Evolutionary conservation across 2,797 vertebrate species (phyloP), one percentile per base, ranked within the genome.

Genomic region (Acipenser transmontanus): DNA sequence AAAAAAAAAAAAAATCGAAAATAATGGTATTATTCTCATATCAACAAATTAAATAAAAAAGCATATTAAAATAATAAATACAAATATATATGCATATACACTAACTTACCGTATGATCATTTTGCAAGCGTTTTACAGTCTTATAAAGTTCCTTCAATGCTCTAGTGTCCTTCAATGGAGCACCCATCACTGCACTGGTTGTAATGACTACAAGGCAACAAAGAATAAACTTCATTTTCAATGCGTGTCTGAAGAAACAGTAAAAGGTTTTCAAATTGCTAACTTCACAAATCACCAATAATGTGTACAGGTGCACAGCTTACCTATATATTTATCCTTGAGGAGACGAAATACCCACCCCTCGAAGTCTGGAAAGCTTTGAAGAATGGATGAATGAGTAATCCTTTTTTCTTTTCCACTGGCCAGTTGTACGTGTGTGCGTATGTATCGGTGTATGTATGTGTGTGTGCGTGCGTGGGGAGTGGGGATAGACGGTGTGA

Each of bases 381-480:
- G 89, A 87, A 93, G 87, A 93, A 88, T 90, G 86, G 84, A 86
- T 87, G 84, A 85, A 86, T 94, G 94, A 96, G 88, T 97, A 95
- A 95, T 92, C 76, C 83, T 77, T 90, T 93, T 95, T 96, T 96
- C 94, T 96, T 98, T 99, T 98, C 95, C 96, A 93, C 82, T 94
- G 92, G 92, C 92, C 87, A 80, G 85, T 84, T 85, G 81, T 80
- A 86, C 84, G 82, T 87, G 81, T 80, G 78, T 63, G 70, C 76
- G 77, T 66, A 49, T 3, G 54, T 77, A 68, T 73, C 77, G 2
- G 34, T 34, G 34, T 57, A 67, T 81, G 82, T 67, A 84, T 85
- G 81, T 34, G 34, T 34, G 54, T 77, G 69, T 73, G 77, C 54
- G 67, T 81, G 82, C 68, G 84, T 85, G 81, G 88, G 87, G 82